Percentiles rank a stretch among this genome's conserved stretches.
Evolutionary conservation across 2,113 vertebrate genomes (phyloP).

Genomic region (Charadrius vociferus): DNA sequence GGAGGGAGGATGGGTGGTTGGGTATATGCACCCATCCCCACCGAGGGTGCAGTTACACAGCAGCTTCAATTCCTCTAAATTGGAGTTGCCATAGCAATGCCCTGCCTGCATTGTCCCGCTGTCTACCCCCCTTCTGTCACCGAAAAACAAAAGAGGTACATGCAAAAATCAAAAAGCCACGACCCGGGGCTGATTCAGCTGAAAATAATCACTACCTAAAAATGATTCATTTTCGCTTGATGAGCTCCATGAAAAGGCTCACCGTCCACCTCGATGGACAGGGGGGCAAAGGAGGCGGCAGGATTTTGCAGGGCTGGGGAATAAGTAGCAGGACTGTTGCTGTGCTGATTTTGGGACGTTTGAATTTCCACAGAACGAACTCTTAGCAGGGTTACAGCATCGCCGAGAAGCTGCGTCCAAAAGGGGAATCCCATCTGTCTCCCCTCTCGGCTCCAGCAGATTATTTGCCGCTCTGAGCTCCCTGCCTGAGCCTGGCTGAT

Average conservation of each 20-base stretch:
- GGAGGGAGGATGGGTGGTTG: not conserved
- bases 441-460: not conserved
- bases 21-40: not conserved
- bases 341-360: not conserved
- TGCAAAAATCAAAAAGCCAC: not conserved
- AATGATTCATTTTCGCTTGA: not conserved
- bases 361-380: not conserved
- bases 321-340: not conserved
- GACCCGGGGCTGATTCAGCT: not conserved
- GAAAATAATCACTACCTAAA: not conserved
- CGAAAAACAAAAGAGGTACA: not conserved
- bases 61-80: not conserved
- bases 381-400: not conserved
- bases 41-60: not conserved
- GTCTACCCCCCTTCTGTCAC: not conserved
- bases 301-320: not conserved
- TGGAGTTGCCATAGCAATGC: slow-evolving; percentile 10
- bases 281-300: not conserved
- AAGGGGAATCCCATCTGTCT: not conserved
- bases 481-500: not conserved
- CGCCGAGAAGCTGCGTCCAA: accelerated
- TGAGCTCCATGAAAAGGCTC: not conserved
- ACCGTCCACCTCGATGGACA: accelerated
- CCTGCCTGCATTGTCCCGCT: not conserved
- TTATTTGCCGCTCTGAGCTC: not conserved